Evolutionary conservation across 2,888 invertebrate genomes (phyloP).

Genomic region (Hyalella azteca): DNA sequence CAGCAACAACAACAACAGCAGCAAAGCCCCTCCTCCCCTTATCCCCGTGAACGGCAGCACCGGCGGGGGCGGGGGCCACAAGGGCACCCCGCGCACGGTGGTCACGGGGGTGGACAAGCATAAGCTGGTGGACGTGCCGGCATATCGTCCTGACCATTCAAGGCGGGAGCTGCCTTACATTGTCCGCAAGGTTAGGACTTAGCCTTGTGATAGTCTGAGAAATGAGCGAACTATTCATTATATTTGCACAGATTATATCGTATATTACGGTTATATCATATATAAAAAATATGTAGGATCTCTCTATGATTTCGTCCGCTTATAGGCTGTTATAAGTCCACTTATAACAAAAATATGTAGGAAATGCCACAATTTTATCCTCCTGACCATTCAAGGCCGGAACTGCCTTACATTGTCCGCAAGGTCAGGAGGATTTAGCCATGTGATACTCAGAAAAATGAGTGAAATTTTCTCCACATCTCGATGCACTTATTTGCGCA

Average conservation of each 20-base stretch:
- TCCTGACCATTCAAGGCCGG: slow-evolving; percentile 55
- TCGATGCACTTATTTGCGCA: no score
- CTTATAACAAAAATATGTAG: no score
- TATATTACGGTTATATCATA: no score
- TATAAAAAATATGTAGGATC: no score
- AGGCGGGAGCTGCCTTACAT: slow-evolving; percentile 54
- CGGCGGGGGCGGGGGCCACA: slow-evolving; percentile 50
- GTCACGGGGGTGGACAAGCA: slow-evolving; percentile 57
- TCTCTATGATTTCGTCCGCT: no score
- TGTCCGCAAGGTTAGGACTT: slow-evolving; percentile 48
- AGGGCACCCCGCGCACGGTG: slow-evolving; percentile 53
- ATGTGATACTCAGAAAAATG: no score
- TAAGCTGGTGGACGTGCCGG: slow-evolving; percentile 54
- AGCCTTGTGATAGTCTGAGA: no score
- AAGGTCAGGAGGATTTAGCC: slow-evolving; percentile 41
- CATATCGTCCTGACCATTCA: slow-evolving; percentile 56
- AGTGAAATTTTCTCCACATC: no score
- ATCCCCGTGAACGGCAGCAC: slow-evolving; percentile 56
- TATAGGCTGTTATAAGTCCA: no score
- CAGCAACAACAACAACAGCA: neutral
- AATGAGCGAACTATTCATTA: no score
- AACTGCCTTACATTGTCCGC: slow-evolving; percentile 53
- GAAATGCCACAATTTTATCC: no score
- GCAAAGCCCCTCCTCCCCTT: slow-evolving; percentile 57
- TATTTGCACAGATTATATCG: no score